Conservation (phyloP, 2,113 vertebrate species). For the Misgurnus anguillicaudatus region DNA sequence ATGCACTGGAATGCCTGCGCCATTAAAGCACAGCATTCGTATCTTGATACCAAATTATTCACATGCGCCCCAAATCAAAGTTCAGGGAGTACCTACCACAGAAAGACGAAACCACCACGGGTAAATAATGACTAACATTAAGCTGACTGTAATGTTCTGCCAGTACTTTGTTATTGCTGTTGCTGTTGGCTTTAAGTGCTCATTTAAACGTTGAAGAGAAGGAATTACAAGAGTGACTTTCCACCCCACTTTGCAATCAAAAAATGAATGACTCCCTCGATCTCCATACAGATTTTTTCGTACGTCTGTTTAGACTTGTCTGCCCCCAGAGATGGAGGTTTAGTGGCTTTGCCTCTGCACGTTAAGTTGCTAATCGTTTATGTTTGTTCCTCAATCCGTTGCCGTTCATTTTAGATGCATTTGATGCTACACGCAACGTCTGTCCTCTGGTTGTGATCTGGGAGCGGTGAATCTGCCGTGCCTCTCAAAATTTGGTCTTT, state of each 20-base stretch:
- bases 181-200: not conserved
- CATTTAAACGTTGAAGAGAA: conserved; percentile 8
- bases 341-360: not conserved
- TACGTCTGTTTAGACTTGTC: conserved; percentile 20
- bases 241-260: not conserved
- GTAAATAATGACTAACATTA: conserved; percentile 28
- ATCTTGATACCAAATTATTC: conserved; percentile 7
- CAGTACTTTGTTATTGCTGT: conserved; percentile 9
- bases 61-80: not conserved
- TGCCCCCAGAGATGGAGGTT: not conserved
- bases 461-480: not conserved
- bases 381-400: not conserved
- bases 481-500: not conserved
- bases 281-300: not conserved
- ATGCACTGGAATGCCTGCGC: not conserved
- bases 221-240: conserved; percentile 11
- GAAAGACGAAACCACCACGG: not conserved
- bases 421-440: not conserved
- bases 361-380: not conserved
- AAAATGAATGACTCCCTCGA: not conserved
- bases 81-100: conserved; percentile 9
- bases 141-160: conserved; percentile 12
- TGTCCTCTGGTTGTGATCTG: not conserved
- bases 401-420: conserved; percentile 1
- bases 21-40: not conserved